A percentile compares a stretch with the other conserved stretches of the same genome.
Evolutionary conservation across 2,888 invertebrate genomes (phyloP).

Genomic region (Anticlea derivata): DNA sequence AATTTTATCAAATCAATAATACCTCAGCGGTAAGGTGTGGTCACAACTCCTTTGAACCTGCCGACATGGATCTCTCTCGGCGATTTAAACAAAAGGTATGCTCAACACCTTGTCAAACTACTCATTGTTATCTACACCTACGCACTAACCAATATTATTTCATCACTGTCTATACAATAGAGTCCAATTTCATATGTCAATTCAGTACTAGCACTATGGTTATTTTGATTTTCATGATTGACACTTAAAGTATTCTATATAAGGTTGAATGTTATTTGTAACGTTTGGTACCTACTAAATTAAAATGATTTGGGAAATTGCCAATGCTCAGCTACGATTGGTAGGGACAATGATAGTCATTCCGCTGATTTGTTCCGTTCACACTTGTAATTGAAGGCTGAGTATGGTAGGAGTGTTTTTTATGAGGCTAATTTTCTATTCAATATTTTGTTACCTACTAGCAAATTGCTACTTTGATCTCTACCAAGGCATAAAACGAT

Average conservation of each 20-base stretch:
- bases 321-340: constrained; percentile 51
- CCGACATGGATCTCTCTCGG: constrained; percentile 47
- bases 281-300: constrained; percentile 1
- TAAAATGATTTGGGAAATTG: constrained; percentile 44
- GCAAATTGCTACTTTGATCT: no score
- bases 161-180: constrained; percentile 6
- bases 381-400: constrained; percentile 54
- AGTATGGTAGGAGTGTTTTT: constrained; percentile 20
- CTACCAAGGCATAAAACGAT: no score
- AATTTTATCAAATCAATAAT: constrained; percentile 7
- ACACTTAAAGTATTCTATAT: not conserved
- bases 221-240: not conserved
- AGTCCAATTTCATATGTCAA: constrained; percentile 12
- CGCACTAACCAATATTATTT: constrained; percentile 26
- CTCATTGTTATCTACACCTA: constrained; percentile 49
- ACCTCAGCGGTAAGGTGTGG: constrained; percentile 38
- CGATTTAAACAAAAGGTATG: constrained; percentile 57
- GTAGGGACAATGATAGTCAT: constrained; percentile 49
- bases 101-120: constrained; percentile 57
- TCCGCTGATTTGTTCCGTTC: constrained; percentile 56
- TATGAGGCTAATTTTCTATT: constrained; percentile 12
- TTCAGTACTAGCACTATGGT: not conserved
- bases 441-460: not conserved
- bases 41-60: constrained; percentile 59
- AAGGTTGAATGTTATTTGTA: constrained; percentile 1